These are phyloP conservation scores for Gymnogyps californianus DNA, from an alignment of 2,113 vertebrate genomes.

Conservation along the genomic window DNA sequence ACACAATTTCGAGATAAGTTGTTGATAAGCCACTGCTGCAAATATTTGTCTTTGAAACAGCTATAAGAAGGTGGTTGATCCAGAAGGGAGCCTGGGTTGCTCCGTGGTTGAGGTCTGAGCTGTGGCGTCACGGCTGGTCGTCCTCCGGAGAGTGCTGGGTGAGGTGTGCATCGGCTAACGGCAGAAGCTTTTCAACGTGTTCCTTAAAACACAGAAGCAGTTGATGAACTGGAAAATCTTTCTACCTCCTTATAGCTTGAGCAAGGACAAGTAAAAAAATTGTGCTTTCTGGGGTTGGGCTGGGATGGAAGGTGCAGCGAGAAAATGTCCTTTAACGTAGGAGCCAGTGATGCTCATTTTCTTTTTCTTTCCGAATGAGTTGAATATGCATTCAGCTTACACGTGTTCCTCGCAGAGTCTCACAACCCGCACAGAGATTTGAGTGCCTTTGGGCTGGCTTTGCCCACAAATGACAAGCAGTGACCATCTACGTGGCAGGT, in stretches of 20 bases:
- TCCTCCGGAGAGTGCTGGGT: fast-evolving
- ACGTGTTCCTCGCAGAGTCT: fast-evolving
- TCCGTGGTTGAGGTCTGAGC: background rate
- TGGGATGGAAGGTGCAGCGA: background rate
- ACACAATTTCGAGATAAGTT: conserved; percentile 33
- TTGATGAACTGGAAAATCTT: background rate
- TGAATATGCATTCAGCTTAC: background rate
- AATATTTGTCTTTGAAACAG: background rate
- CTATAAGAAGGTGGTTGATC: background rate
- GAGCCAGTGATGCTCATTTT: background rate
- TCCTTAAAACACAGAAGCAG: background rate
- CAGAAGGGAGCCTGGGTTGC: background rate
- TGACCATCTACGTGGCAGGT: background rate
- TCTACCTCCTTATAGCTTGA: background rate
- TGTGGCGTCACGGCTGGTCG: fast-evolving
- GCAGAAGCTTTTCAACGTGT: background rate
- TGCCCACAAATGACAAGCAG: background rate
- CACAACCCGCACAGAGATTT: fast-evolving
- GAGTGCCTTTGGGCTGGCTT: background rate
- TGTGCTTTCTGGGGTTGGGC: background rate
- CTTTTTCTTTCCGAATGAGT: background rate
- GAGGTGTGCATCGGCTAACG: fast-evolving
- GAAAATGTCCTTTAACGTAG: background rate
- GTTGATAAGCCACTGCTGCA: conserved; percentile 10
- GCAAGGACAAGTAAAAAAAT: background rate